phyloP scores from a whole-genome alignment of 2,113 vertebrate species.

The Chaetops frenatus region DNA sequence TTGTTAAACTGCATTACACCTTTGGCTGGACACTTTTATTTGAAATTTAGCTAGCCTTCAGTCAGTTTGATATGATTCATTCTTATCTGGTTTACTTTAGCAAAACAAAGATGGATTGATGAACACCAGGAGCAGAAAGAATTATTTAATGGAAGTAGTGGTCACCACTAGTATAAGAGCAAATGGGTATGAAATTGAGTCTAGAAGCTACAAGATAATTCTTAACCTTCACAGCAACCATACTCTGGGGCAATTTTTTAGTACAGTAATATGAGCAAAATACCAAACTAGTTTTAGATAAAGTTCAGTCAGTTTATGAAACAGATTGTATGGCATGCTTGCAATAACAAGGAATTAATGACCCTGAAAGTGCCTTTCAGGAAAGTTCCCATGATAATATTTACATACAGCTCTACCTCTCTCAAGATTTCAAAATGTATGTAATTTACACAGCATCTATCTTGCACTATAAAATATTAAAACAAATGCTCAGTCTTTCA shows the following conservation, averaged over 20 bases:
- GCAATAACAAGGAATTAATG: background rate
- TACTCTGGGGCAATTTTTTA: background rate
- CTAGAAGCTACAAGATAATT: background rate
- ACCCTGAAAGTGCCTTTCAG: background rate
- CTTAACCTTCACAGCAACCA: background rate
- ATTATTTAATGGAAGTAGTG: background rate
- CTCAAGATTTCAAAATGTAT: background rate
- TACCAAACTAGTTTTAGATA: background rate
- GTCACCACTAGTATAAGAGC: background rate
- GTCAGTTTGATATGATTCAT: background rate
- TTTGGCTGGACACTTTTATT: background rate
- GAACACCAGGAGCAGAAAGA: background rate
- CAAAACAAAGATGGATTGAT: background rate
- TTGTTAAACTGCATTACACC: background rate
- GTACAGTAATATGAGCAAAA: background rate
- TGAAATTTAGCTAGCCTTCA: background rate
- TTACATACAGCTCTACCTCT: background rate
- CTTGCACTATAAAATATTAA: background rate
- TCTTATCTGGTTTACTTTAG: slow-evolving; percentile 1
- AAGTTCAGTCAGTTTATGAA: background rate
- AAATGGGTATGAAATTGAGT: background rate
- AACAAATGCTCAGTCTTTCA: background rate
- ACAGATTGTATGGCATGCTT: background rate
- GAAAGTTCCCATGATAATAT: background rate
- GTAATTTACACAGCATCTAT: background rate